Evolutionary conservation across 2,888 invertebrate genomes (phyloP).

Genomic region (Rhingia rostrata): DNA sequence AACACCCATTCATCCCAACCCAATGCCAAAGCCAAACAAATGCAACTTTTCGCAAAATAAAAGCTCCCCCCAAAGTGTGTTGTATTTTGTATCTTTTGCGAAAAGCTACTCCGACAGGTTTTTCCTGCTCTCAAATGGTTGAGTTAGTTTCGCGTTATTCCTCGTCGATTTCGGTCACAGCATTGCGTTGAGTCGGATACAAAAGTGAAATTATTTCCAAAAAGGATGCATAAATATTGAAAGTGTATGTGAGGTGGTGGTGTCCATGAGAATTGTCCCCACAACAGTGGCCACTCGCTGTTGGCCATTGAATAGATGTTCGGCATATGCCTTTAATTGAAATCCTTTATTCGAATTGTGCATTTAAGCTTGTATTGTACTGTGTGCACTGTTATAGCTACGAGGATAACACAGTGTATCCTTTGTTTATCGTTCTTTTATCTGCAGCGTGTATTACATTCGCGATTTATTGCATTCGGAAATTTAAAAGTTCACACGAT

Average conservation of each 20-base stretch:
- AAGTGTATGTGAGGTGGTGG: conserved; percentile 18
- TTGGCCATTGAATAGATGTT: conserved; percentile 7
- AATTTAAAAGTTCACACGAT: conserved; percentile 57
- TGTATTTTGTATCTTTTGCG: conserved; percentile 5
- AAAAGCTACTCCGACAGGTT: conserved; percentile 50
- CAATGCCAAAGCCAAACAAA: neutral
- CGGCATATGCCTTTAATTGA: conserved; percentile 3
- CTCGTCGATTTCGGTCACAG: conserved; percentile 59
- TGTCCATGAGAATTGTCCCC: conserved; percentile 38
- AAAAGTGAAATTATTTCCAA: conserved; percentile 4
- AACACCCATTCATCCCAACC: neutral
- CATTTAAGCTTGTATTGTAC: neutral
- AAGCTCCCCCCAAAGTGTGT: conserved; percentile 34
- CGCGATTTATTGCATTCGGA: conserved; percentile 59
- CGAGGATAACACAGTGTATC: neutral
- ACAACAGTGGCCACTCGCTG: conserved; percentile 5
- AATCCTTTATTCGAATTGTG: conserved; percentile 34
- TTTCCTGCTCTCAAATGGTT: conserved; percentile 27
- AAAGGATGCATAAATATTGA: conserved; percentile 29
- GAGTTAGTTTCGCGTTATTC: conserved; percentile 65
- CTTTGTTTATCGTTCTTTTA: conserved; percentile 3
- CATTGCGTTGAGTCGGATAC: conserved; percentile 2
- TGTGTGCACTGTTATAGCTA: neutral
- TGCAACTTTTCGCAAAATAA: conserved; percentile 11
- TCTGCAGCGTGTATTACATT: conserved; percentile 5